Evolutionary conservation across 2,888 invertebrate species (phyloP), one percentile per base, ranked within the genome.

Genomic region (Hirtodrosophila cameraria): DNA sequence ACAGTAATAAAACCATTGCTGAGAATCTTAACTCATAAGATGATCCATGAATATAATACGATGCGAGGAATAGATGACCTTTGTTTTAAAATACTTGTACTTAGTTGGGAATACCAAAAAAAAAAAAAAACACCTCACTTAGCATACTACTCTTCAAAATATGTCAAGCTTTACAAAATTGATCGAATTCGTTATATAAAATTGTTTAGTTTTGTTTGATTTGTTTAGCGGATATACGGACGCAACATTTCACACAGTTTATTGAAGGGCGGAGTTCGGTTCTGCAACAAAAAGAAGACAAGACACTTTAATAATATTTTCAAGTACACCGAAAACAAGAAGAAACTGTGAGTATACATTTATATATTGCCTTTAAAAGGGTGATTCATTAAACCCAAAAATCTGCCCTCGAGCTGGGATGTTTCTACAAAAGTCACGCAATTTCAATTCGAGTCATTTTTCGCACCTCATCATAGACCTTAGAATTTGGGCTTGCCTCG

Each of bases 391-490:
- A 12, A 7, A 23, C 18, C 15, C n/a, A n/a, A n/a, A n/a, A n/a
- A n/a, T n/a, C n/a, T 12, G 27, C 64, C 64, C 71, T 30, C 28
- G 35, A 57, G 48, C 42, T 31, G 31, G 35, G 11, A 11, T 16
- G 30, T 20, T 15, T 5, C 35, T 36, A 35, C 35, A 58, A 60
- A 78, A 75, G 55, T 70, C 75, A 75, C 46, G 49, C 41, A 71
- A 63, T 61, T 61, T 63, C 63, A 59, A 69, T 64, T 83, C 23
- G 35, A 46, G 43, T 65, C 62, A 79, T 68, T 77, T 71, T 69
- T 83, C 77, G 69, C 78, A 83, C 84, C 78, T 78, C 69, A 69
- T 66, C 68, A 60, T 9, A 11, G 13, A 13, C 18, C 2, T 23
- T 23, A 23, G 23, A 5, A 2, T 6, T 23, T 6, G 23, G 18